Evolutionary conservation across 2,113 vertebrate genomes (phyloP), one percentile per base, ranked within the genome.

Genomic region (Malurus cyaneus): DNA sequence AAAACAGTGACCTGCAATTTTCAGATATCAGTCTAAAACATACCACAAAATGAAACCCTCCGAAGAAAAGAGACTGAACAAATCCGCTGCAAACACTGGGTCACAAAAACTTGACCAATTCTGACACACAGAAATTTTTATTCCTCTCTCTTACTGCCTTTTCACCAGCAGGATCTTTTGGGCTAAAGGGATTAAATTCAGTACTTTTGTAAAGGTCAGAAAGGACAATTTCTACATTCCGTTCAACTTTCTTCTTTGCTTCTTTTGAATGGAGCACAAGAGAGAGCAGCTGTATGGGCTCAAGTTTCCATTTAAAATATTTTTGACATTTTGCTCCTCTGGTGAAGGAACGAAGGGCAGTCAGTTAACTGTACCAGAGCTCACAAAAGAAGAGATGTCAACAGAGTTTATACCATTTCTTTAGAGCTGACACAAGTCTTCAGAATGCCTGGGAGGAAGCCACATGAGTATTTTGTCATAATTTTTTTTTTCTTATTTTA

Each of bases 291-390:
- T 50, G 18, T n/a, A 67, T 18, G 34, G 59, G 84, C 78, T 92
- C 52, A 70, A 61, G 78, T 36, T 88, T 80, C 89, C 87, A 46
- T 94, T 96, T 94, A 91, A 93, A 70, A 36, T 92, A 87, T 61
- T 89, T 96, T 61, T 95, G 94, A 92, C 83, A 87, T 76, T 89
- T 93, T 91, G 53, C 61, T 93, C 73, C 61, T 88, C 86, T 47
- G 9, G 26, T 69, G 62, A 47, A 44, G 39, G 70, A 88, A 77
- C 0, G 10, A 82, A 91, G 42, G 66, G 73, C 70, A 97, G 61
- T 28, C 73, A 91, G 84, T 94, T 81, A 91, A 79, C 84, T 96
- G 80, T 54, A 65, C 25, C 26, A 29, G 9, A 53, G 49, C 42
- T 89, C 59, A 83, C 76, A 94, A 80, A 95, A 32, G 50, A 64